Base-by-base conservation (phyloP, 2,888 invertebrate species). In the Protonemura montana region DNA sequence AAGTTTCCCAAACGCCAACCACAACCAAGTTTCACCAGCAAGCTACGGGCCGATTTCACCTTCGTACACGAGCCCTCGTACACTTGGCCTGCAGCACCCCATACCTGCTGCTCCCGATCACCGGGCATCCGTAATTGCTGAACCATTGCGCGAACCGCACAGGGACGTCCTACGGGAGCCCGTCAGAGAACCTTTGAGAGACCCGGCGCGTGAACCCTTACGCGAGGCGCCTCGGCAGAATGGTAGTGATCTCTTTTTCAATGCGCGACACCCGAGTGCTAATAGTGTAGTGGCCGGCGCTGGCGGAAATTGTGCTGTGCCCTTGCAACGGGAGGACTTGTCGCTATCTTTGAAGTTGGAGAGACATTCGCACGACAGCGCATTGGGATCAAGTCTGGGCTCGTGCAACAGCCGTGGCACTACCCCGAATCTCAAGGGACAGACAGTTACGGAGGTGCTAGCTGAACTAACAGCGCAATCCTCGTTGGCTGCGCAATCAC, bases 1-100 rank as follows among this genome's bases (percentile, higher is more conserved):
- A 88, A 91, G 93, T 88, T 92, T 93, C 89, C 93, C 92, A 89
- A 93, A 93, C 90, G 93, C 94, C 83, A 92, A 93, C 90, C 94
- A 94, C 86, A 88, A 85, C 76, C 87, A 87, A 85, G 86, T 85
- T 88, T 93, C 94, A 86, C 93, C 89, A 89, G 92, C 90, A 89
- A 91, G 93, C 88, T 94, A 93, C 89, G 93, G 93, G 87, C 93
- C 93, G 89, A 93, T 93, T 86, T 92, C 93, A 78, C 92, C 92
- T 0, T 91, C 91, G 7, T 91, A 91, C 84, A 91, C 91, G 76
- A 91, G 90, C 87, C 93, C 87, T 2, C 87, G 87, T 87, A 92
- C 59, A 1, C 59, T 59, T 2, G 59, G 59, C 59, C 1, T 59
- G 59, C 16, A 10, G 13, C 59, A 59, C 13, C 59, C 13, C 59